Conservation (phyloP, 2,888 invertebrate species). For the Acanthosepion pharaonis region DNA sequence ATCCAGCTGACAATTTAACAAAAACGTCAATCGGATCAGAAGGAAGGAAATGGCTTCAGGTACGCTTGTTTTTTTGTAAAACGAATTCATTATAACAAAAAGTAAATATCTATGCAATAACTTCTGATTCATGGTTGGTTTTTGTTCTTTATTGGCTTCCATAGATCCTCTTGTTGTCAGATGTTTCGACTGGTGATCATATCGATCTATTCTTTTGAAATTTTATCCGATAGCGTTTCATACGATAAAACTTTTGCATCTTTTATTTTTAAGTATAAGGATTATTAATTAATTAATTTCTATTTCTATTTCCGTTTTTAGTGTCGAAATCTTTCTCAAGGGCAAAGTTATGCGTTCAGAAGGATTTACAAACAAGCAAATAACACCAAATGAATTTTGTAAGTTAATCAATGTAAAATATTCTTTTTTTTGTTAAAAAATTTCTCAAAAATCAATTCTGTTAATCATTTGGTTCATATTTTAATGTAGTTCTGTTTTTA, state of each 20-base stretch:
- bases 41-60: neutral
- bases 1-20: neutral
- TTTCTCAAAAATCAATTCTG: neutral
- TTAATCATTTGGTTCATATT: neutral
- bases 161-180: neutral
- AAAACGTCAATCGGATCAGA: neutral
- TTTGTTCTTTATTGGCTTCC: neutral
- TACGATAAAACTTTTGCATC: neutral
- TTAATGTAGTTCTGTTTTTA: neutral
- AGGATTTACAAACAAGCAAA: neutral
- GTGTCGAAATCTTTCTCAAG: neutral
- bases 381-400: neutral
- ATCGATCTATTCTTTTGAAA: neutral
- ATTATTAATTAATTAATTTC: constrained; percentile 10
- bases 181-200: neutral
- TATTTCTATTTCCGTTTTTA: neutral
- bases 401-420: neutral
- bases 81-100: too few species aligned
- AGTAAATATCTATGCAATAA: too few species aligned
- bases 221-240: neutral
- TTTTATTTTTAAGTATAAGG: neutral
- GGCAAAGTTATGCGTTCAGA: neutral
- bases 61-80: too few species aligned
- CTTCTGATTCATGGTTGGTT: too few species aligned
- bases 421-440: neutral